Evolutionary conservation across 2,888 invertebrate genomes (phyloP).

Genomic region (Drosophila infuscata): DNA sequence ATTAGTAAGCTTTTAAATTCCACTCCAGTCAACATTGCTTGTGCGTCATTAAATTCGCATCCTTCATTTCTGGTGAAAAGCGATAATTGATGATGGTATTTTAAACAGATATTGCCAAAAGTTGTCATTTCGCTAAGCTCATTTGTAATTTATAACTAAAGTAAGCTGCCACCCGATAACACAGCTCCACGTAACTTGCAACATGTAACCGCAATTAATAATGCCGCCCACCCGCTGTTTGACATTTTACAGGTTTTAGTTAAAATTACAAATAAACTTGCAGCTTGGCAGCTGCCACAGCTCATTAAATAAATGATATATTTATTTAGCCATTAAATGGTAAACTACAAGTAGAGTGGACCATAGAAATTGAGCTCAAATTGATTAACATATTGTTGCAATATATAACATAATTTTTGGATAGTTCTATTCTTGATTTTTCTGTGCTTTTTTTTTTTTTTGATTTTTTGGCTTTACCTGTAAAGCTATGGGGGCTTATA

Average conservation of each 20-base stretch:
- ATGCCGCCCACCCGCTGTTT: conserved; percentile 3
- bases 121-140: conserved; percentile 25
- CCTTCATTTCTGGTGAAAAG: neutral
- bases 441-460: neutral
- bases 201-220: conserved; percentile 11
- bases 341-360: conserved; percentile 42
- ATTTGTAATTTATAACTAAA: conserved; percentile 21
- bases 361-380: conserved; percentile 25
- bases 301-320: conserved; percentile 49
- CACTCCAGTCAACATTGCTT: neutral
- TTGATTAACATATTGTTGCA: conserved; percentile 18
- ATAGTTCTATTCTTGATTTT: conserved; percentile 29
- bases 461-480: conserved; percentile 65
- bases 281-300: conserved; percentile 29
- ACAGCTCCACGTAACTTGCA: neutral
- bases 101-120: conserved; percentile 1
- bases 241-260: conserved; percentile 5
- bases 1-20: neutral
- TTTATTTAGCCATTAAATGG: conserved; percentile 55
- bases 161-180: conserved; percentile 1
- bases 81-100: neutral
- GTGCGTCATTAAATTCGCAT: neutral
- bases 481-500: conserved; percentile 48
- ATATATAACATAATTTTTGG: conserved; percentile 53
- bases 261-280: conserved; percentile 17